Percentiles rank a stretch among this genome's conserved stretches.
Evolutionary conservation across 2,888 invertebrate genomes (phyloP).

Genomic region (Archips xylosteana): DNA sequence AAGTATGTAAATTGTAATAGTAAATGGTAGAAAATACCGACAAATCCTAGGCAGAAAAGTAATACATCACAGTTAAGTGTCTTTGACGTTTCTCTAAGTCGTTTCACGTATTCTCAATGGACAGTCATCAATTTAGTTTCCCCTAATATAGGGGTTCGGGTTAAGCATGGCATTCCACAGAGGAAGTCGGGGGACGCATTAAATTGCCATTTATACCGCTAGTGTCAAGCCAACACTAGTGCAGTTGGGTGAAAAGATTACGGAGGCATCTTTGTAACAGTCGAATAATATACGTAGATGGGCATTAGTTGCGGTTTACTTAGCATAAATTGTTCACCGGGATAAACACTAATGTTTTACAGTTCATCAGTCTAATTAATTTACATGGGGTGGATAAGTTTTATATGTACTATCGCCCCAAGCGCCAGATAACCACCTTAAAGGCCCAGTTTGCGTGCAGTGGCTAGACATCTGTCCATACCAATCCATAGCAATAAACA

Average conservation of each 20-base stretch:
- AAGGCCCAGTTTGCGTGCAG: no score
- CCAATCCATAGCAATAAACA: no score
- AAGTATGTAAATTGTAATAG: background rate
- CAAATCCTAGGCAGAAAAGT: slow-evolving; percentile 14
- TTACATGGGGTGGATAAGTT: background rate
- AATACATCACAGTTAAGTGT: slow-evolving; percentile 39
- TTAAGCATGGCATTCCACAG: slow-evolving; percentile 33
- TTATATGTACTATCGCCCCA: no score
- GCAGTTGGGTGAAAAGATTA: slow-evolving; percentile 17
- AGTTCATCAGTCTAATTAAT: background rate
- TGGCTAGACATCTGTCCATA: no score
- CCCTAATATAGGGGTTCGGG: slow-evolving; percentile 34
- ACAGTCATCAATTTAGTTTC: slow-evolving; percentile 42
- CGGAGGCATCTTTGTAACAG: slow-evolving; percentile 5
- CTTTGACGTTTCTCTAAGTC: slow-evolving; percentile 33
- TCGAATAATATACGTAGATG: background rate
- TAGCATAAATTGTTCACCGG: no score
- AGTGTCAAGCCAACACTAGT: slow-evolving; percentile 52
- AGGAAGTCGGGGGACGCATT: slow-evolving; percentile 53
- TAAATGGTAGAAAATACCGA: background rate
- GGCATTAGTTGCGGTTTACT: background rate
- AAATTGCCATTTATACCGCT: slow-evolving; percentile 61
- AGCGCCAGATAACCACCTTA: no score
- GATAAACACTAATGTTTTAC: no score
- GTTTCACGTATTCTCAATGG: slow-evolving; percentile 35